A percentile compares a stretch with the other conserved stretches of the same genome.
Evolutionary conservation across 2,888 invertebrate species (phyloP).

Genomic region (Linnaemya vulpina): DNA sequence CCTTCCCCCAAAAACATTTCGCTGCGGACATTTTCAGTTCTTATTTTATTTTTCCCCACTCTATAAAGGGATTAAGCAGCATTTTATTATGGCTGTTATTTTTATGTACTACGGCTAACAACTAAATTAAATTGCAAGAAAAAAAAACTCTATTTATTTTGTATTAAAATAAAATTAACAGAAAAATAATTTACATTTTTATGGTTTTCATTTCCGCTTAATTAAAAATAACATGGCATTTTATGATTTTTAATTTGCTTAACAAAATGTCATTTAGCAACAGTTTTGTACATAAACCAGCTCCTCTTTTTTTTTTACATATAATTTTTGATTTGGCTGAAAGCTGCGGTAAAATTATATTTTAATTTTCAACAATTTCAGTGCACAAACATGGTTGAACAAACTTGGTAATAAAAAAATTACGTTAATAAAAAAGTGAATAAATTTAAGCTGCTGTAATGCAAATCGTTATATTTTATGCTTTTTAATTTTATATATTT

Average conservation of each 20-base stretch:
- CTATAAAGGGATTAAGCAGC: conserved; percentile 18
- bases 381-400: conserved; percentile 11
- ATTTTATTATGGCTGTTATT: conserved; percentile 19
- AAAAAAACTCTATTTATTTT: background rate
- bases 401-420: conserved; percentile 26
- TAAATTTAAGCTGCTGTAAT: conserved; percentile 30
- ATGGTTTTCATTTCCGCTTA: conserved; percentile 68
- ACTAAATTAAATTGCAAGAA: conserved; percentile 32
- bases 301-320: background rate
- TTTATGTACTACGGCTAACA: conserved; percentile 12
- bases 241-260: conserved; percentile 69
- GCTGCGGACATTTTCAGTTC: background rate
- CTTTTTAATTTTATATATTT: background rate
- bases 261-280: conserved; percentile 46
- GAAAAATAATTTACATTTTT: conserved; percentile 53
- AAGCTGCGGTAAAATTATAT: conserved; percentile 37
- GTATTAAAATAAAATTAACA: conserved; percentile 30
- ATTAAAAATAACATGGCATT: conserved; percentile 68
- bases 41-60: background rate
- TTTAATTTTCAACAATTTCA: conserved; percentile 25
- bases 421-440: conserved; percentile 5
- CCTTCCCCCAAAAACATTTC: background rate
- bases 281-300: background rate
- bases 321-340: conserved; percentile 8
- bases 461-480: conserved; percentile 22